Evolutionary conservation across 1,140 invertebrate species (phyloP).

Genomic region (Drosophila tropicalis): DNA sequence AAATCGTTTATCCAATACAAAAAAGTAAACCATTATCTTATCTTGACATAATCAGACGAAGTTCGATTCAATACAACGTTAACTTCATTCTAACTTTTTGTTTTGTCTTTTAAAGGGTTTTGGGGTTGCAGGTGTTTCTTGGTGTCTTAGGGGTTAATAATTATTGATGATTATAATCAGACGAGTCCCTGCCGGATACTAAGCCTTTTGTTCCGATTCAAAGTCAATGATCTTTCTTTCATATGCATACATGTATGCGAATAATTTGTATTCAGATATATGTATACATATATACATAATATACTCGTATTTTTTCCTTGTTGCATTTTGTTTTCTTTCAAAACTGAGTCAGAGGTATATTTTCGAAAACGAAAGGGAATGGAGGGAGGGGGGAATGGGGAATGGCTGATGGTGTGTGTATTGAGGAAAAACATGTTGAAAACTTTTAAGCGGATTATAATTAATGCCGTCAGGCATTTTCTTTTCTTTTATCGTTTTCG

Average conservation of each 20-base stretch:
- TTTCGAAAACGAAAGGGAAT: constrained; percentile 31
- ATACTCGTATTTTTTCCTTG: constrained; percentile 20
- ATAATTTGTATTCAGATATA: constrained; percentile 30
- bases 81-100: no score
- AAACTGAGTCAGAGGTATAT: constrained; percentile 47
- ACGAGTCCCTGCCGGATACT: neutral
- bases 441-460: constrained; percentile 82
- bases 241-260: constrained; percentile 47
- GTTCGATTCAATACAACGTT: no score
- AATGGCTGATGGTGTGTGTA: no score
- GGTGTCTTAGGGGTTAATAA: neutral
- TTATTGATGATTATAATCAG: no score
- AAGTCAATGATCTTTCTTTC: constrained; percentile 21
- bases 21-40: no score
- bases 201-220: constrained; percentile 8
- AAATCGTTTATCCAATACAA: no score
- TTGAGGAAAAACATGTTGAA: constrained; percentile 71
- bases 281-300: no score
- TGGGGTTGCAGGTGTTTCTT: constrained; percentile 28
- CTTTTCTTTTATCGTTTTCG: constrained; percentile 62
- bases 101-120: no score
- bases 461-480: constrained; percentile 79
- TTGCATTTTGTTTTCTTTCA: neutral
- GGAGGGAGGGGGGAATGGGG: constrained; percentile 21
- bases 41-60: no score